These are phyloP conservation scores for Engystomops pustulosus DNA, from an alignment of 2,113 vertebrate genomes.

Conservation along the genomic window DNA sequence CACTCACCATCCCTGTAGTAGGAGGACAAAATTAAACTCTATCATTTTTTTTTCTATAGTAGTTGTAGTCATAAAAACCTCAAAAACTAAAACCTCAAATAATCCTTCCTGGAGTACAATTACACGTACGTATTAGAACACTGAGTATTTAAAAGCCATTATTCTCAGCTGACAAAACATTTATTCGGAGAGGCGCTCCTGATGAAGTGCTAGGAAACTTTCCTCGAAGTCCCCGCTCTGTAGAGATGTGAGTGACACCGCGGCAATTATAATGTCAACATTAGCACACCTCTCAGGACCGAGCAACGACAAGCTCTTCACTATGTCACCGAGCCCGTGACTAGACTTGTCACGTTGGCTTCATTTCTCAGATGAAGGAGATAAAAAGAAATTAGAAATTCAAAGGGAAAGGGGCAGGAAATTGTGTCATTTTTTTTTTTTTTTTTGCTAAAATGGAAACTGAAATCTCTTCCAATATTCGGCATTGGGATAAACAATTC, in stretches of 20 bases:
- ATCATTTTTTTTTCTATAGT: too few species aligned
- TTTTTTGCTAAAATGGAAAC: constrained; percentile 24
- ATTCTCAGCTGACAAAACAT: neutral
- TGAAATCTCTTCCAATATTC: neutral
- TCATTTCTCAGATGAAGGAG: constrained; percentile 31
- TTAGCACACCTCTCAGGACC: constrained; percentile 14
- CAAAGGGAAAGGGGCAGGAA: constrained; percentile 44
- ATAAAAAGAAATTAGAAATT: constrained; percentile 48
- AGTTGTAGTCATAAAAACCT: too few species aligned
- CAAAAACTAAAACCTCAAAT: too few species aligned
- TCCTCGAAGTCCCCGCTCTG: neutral
- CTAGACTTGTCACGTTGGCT: constrained; percentile 22
- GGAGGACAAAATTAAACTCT: too few species aligned
- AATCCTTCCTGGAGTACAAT: too few species aligned
- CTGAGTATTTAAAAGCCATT: neutral
- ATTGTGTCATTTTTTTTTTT: constrained; percentile 50
- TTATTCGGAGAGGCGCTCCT: neutral
- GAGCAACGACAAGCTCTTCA: neutral
- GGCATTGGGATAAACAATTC: neutral
- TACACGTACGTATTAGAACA: too few species aligned
- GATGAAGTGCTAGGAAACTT: neutral
- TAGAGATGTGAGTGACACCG: constrained; percentile 24
- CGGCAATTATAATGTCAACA: constrained; percentile 37
- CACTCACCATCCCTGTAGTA: too few species aligned
- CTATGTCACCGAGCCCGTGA: constrained; percentile 9